Conservation (phyloP, 2,888 invertebrate species). For the Cotesia congregata region DNA sequence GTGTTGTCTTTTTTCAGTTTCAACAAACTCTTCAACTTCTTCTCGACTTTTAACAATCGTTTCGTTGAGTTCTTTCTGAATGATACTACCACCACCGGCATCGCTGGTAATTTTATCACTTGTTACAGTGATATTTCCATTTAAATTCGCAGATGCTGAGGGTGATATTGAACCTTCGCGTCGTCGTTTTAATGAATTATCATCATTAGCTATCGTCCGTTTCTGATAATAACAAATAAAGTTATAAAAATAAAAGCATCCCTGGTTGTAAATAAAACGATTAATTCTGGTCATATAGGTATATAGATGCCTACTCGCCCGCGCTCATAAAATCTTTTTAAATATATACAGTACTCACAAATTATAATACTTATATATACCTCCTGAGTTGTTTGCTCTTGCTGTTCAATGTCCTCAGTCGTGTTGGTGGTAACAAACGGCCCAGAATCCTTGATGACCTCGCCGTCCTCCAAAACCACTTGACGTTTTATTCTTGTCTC, state of each 20-base stretch:
- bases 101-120: slow-evolving; percentile 38
- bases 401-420: slow-evolving; percentile 90
- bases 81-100: slow-evolving; percentile 76
- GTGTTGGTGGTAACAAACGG: slow-evolving; percentile 92
- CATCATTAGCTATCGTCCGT: slow-evolving; percentile 68
- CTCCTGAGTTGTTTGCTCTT: slow-evolving; percentile 91
- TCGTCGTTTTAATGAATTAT: slow-evolving; percentile 62
- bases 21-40: slow-evolving; percentile 84
- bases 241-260: not conserved
- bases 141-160: not conserved
- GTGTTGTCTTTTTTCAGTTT: slow-evolving; percentile 88
- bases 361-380: slow-evolving; percentile 56
- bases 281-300: no score
- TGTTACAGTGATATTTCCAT: not conserved
- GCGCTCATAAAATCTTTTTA: not conserved
- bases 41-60: slow-evolving; percentile 84
- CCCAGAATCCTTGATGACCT: slow-evolving; percentile 90
- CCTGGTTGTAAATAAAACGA: no score
- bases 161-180: not conserved
- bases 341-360: slow-evolving; percentile 7
- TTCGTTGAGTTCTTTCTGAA: slow-evolving; percentile 84
- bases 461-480: slow-evolving; percentile 90
- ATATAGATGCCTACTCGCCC: not conserved
- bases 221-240: slow-evolving; percentile 66
- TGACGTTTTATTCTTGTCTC: slow-evolving; percentile 92